phyloP scores from a whole-genome alignment of 1,140 invertebrate genomes.

The Hylaeus anthracinus region DNA sequence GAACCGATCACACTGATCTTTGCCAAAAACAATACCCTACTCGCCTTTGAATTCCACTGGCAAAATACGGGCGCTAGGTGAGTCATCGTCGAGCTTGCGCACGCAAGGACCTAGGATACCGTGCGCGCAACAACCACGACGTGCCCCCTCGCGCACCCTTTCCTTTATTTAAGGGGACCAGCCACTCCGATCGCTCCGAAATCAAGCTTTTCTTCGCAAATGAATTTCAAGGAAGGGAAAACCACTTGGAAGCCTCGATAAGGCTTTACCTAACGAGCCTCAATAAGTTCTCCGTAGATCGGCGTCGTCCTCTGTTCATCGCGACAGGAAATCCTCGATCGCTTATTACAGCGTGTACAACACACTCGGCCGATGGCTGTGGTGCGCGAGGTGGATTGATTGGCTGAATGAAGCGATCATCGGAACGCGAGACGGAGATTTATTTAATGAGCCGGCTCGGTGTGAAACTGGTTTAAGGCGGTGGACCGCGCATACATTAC shows the following conservation, averaged over 20 bases:
- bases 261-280: too few species aligned
- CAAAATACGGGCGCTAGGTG: conserved; percentile 72
- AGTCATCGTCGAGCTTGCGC: conserved; percentile 60
- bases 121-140: conserved; percentile 17
- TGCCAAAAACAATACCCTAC: conserved; percentile 73
- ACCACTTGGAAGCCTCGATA: too few species aligned
- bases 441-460: conserved; percentile 48
- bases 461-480: conserved; percentile 47
- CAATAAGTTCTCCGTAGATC: too few species aligned
- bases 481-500: conserved; percentile 34
- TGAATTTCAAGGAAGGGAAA: too few species aligned
- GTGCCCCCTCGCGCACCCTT: conserved; percentile 15
- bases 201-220: too few species aligned
- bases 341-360: neutral
- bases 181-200: too few species aligned
- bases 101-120: conserved; percentile 5
- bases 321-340: neutral
- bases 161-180: neutral
- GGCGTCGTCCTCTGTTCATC: neutral
- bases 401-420: conserved; percentile 36
- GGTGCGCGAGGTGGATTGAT: neutral
- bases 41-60: conserved; percentile 70
- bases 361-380: neutral
- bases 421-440: conserved; percentile 25
- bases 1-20: conserved; percentile 76